These are phyloP conservation scores for Agonopterix arenella DNA, from an alignment of 2,888 invertebrate species.

Conservation along the genomic window DNA sequence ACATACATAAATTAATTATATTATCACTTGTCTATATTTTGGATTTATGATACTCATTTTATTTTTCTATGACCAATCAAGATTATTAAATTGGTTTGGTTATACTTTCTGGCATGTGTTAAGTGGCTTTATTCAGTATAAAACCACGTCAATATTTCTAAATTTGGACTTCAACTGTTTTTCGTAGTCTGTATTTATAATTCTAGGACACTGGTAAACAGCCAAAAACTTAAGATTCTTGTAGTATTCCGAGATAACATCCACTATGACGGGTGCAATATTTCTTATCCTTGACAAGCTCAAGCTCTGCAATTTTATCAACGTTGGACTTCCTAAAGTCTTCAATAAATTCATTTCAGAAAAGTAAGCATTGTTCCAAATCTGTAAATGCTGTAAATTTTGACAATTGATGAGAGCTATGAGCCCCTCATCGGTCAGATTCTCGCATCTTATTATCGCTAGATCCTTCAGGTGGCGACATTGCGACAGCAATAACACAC, in stretches of 20 bases:
- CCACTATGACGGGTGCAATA: slow-evolving; percentile 53
- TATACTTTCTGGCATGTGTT: too few relatives aligned
- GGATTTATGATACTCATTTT: too few relatives aligned
- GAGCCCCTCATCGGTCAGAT: slow-evolving; percentile 53
- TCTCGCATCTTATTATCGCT: slow-evolving; percentile 59
- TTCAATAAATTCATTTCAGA: slow-evolving; percentile 43
- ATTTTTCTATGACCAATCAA: too few relatives aligned
- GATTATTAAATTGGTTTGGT: too few relatives aligned
- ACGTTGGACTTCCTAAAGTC: slow-evolving; percentile 41
- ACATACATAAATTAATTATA: too few relatives aligned
- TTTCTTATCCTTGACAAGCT: slow-evolving; percentile 60
- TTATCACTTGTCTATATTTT: too few relatives aligned
- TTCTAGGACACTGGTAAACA: slow-evolving; percentile 60
- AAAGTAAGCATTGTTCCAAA: slow-evolving; percentile 65
- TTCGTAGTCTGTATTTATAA: slow-evolving; percentile 57
- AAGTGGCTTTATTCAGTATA: slow-evolving; percentile 32
- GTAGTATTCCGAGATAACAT: slow-evolving; percentile 59
- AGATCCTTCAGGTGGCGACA: slow-evolving; percentile 52
- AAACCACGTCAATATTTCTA: slow-evolving; percentile 59
- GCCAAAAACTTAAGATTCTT: slow-evolving; percentile 58
- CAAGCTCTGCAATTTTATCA: slow-evolving; percentile 46
- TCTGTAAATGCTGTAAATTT: slow-evolving; percentile 45
- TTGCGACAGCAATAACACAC: slow-evolving; percentile 42
- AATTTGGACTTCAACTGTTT: slow-evolving; percentile 61
- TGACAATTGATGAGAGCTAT: slow-evolving; percentile 37